Percentiles rank a stretch among this genome's conserved stretches.
These are phyloP conservation scores for Charanyca ferruginea DNA, from an alignment of 2,888 invertebrate genomes.

Conservation along the genomic window DNA sequence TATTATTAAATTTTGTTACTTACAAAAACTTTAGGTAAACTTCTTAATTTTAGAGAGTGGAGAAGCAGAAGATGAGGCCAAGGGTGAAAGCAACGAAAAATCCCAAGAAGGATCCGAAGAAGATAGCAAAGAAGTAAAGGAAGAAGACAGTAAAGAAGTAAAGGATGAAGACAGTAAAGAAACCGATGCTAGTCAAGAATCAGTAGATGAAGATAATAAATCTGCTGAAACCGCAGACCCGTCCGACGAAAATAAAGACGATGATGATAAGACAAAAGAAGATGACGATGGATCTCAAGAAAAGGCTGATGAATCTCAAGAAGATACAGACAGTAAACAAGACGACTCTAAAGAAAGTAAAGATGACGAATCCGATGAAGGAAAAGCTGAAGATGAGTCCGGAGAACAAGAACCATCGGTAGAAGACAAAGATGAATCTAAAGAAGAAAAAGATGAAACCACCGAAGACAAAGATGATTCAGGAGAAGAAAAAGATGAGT, in stretches of 20 bases:
- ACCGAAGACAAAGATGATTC: constrained; percentile 77
- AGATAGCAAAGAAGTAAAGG: constrained; percentile 61
- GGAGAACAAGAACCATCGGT: constrained; percentile 72
- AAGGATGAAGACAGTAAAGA: constrained; percentile 71
- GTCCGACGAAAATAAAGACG: constrained; percentile 68
- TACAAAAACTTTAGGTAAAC: not conserved
- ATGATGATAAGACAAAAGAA: constrained; percentile 76
- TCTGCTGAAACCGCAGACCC: constrained; percentile 73
- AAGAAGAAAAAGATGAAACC: constrained; percentile 69
- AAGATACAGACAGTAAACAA: constrained; percentile 62
- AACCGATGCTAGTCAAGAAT: constrained; percentile 75
- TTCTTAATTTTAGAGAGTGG: constrained; percentile 79
- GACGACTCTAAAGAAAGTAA: constrained; percentile 70
- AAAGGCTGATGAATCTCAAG: constrained; percentile 78
- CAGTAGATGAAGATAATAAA: constrained; percentile 70
- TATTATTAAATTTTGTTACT: not conserved
- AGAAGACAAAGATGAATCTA: constrained; percentile 65
- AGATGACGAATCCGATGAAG: constrained; percentile 72
- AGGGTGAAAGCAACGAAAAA: constrained; percentile 72
- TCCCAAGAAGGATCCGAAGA: constrained; percentile 69
- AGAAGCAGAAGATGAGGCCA: constrained; percentile 74
- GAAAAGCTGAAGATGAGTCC: constrained; percentile 76
- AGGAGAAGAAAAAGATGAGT: constrained; percentile 72
- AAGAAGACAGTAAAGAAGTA: constrained; percentile 60
- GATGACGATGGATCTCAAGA: constrained; percentile 86